phyloP scores from a whole-genome alignment of 1,140 invertebrate species.

The Hylyphantes graminicola region DNA sequence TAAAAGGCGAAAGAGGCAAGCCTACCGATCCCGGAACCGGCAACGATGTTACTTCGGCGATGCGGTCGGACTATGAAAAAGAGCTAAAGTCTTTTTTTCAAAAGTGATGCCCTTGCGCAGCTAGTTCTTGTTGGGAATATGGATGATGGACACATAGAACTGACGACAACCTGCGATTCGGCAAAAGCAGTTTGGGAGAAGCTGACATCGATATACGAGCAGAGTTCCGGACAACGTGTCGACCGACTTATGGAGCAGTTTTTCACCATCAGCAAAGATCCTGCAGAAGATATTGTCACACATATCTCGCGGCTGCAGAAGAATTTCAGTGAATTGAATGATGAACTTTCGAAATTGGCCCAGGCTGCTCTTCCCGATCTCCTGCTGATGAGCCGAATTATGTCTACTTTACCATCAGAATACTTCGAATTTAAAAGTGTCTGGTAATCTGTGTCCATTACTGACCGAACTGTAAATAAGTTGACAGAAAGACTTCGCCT shows the following conservation, averaged over 20 bases:
- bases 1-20: not conserved
- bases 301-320: not conserved
- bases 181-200: not conserved
- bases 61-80: not conserved
- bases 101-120: not conserved
- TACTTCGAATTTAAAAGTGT: not conserved
- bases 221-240: not conserved
- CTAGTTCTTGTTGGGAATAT: not conserved
- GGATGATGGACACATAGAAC: not conserved
- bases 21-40: not conserved
- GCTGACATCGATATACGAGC: not conserved
- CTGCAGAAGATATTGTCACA: not conserved
- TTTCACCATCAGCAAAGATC: not conserved
- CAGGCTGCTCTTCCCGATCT: not conserved
- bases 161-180: conserved; percentile 1
- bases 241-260: not conserved
- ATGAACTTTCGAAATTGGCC: not conserved
- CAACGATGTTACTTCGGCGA: not conserved
- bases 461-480: not conserved
- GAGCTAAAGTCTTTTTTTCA: not conserved
- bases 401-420: not conserved
- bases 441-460: not conserved
- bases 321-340: conserved; percentile 4
- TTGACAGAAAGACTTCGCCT: not conserved
- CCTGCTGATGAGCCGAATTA: not conserved